Conservation (phyloP, 2,888 invertebrate species). For the Heliothis peltigera region DNA sequence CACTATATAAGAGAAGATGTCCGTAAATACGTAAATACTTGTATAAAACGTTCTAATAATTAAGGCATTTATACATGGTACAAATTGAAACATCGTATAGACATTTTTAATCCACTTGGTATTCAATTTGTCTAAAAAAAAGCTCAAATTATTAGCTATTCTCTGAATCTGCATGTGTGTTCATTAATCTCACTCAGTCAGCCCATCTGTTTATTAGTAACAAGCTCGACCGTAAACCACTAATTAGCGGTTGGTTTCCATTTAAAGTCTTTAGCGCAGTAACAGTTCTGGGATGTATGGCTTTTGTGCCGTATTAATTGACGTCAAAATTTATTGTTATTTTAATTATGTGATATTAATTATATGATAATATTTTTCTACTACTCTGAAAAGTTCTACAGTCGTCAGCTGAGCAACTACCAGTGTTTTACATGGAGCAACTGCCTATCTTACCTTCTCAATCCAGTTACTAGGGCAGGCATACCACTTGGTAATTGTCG, state of each 20-base stretch:
- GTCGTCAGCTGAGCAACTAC: no score
- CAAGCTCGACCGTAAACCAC: conserved; percentile 26
- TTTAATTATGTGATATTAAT: not conserved
- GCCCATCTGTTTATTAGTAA: conserved; percentile 20
- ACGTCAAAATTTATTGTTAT: conserved; percentile 10
- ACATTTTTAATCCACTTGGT: not conserved
- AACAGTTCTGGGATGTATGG: conserved; percentile 12
- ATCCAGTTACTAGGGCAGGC: no score
- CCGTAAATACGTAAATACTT: no score
- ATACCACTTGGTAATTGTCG: no score
- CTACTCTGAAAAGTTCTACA: no score
- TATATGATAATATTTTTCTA: no score
- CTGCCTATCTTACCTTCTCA: no score
- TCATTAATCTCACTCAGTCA: conserved; percentile 40
- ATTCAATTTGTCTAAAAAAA: not conserved
- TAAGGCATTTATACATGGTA: no score
- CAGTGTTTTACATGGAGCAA: no score
- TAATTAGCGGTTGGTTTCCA: conserved; percentile 29
- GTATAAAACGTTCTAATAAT: no score
- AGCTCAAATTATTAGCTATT: conserved; percentile 7
- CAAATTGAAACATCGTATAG: not conserved
- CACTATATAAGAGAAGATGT: not conserved
- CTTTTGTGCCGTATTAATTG: conserved; percentile 6
- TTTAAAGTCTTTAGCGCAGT: conserved; percentile 17
- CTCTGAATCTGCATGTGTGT: conserved; percentile 42